Evolutionary conservation across 1,140 invertebrate species (phyloP), one percentile per base, ranked within the genome.

Genomic region (Panonychus citri): DNA sequence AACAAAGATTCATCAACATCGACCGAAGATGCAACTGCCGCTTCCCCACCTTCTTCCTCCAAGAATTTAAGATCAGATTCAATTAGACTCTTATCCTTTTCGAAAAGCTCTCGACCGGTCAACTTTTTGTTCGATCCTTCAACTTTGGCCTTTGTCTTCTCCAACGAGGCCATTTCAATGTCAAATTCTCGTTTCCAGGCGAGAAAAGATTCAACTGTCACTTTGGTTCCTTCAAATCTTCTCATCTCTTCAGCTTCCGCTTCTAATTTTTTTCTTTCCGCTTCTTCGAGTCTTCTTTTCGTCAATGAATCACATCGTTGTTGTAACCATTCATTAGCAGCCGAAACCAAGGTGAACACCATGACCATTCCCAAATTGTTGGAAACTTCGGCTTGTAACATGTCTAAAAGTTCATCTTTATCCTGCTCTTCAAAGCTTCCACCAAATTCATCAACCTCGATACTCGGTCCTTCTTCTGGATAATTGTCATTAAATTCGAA

Each of bases 311-410:
- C 61, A 2, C 51, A 40, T 24, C 54, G 58, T 19, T 77, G 75
- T 71, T 87, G 86, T 1, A 91, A 70, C 85, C 85, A 89, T 70
- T 97, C 91, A 70, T 89, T 82, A 7, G 85, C 81, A 53, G 81
- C 77, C 48, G 87, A 90, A 3, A 95, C 88, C 63, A 97, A 69
- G 26, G 88, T 94, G 68, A 95, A 97, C 27, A 96, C 78, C 88
- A 96, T 94, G 15, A 88, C 89, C 81, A 89, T 95, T 3, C 91
- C 91, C 57, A 94, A 64, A 73, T 91, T 94, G 66, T 90, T 85
- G 59, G 82, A 71, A 56, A 78, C 82, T 81, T 65, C 77, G 61
- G 78, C 71, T 49, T 80, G 74, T 12, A 91, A 70, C 62, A 78
- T 72, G 62, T 77, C 66, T 27, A 66, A 56, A 30, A 75, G 56